These are phyloP conservation scores for Rattus norvegicus DNA, from an alignment of 2,113 vertebrate genomes.

Conservation along the genomic window DNA sequence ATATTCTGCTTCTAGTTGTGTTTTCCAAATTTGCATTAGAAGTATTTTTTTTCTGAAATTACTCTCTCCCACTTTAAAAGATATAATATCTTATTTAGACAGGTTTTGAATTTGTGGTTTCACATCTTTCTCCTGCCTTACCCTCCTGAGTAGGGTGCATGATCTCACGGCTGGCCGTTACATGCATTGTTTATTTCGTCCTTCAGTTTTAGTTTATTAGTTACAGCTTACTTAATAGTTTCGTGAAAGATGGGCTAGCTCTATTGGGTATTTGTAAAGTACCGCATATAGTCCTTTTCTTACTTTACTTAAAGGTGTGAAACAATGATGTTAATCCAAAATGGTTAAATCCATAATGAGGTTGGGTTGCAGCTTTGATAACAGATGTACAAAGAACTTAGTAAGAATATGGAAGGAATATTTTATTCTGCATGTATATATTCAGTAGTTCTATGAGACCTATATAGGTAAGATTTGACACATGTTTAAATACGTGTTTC, in stretches of 20 bases:
- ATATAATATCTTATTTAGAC: background rate
- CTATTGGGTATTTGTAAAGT: background rate
- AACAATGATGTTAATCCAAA: background rate
- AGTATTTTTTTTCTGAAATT: background rate
- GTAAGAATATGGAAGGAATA: background rate
- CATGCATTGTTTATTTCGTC: background rate
- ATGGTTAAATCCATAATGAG: background rate
- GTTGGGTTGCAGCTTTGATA: background rate
- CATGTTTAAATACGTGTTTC: background rate
- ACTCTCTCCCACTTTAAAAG: no score
- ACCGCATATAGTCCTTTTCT: background rate
- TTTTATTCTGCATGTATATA: background rate
- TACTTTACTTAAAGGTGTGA: slow-evolving; percentile 9
- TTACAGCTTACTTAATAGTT: slow-evolving; percentile 24
- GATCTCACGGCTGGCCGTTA: background rate
- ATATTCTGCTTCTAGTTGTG: background rate
- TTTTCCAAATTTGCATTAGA: background rate
- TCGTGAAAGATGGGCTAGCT: background rate
- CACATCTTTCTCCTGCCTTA: background rate
- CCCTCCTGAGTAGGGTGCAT: background rate
- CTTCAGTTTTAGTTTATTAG: slow-evolving; percentile 43
- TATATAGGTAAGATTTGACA: background rate
- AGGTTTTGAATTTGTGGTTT: background rate
- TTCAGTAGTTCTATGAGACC: background rate
- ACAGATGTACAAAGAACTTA: background rate